Conservation (phyloP, 2,113 vertebrate species). For the Nothobranchius kuhntae region DNA sequence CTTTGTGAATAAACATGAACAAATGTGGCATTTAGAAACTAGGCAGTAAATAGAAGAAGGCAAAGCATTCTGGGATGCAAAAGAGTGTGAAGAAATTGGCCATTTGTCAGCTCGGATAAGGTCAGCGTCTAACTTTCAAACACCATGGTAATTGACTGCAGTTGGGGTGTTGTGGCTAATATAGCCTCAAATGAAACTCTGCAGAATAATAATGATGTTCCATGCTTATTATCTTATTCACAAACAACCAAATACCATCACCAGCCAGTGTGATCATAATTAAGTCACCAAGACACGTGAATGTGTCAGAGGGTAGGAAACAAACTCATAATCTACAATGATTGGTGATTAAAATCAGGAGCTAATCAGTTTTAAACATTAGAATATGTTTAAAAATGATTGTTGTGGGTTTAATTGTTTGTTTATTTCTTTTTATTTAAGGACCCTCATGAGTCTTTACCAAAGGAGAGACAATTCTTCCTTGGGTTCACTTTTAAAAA, state of each 20-base stretch:
- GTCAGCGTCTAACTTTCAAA: conserved; percentile 65
- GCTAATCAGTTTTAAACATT: background rate
- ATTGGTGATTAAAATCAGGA: background rate
- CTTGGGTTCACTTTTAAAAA: no score
- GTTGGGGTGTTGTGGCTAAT: conserved; percentile 24
- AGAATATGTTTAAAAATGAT: no score
- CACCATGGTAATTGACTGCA: conserved; percentile 62
- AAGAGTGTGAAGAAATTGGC: conserved; percentile 61
- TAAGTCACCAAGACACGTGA: conserved; percentile 15
- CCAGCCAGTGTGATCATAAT: conserved; percentile 29
- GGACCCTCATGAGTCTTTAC: no score
- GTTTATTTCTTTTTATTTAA: no score
- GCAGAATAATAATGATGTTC: conserved; percentile 36
- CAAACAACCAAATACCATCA: conserved; percentile 45
- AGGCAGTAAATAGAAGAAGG: conserved; percentile 64
- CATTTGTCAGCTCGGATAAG: conserved; percentile 77
- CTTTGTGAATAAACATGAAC: conserved; percentile 56
- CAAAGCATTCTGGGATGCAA: conserved; percentile 45
- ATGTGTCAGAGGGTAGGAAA: conserved; percentile 28
- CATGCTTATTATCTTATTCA: conserved; percentile 45
- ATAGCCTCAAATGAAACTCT: conserved; percentile 26
- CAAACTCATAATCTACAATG: background rate
- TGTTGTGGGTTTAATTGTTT: no score
- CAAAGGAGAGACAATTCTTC: no score
- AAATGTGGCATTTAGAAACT: conserved; percentile 75